Percentiles rank a stretch among this genome's conserved stretches.
Evolutionary conservation across 2,888 invertebrate species (phyloP).

Genomic region (Troides oblongomaculatus): DNA sequence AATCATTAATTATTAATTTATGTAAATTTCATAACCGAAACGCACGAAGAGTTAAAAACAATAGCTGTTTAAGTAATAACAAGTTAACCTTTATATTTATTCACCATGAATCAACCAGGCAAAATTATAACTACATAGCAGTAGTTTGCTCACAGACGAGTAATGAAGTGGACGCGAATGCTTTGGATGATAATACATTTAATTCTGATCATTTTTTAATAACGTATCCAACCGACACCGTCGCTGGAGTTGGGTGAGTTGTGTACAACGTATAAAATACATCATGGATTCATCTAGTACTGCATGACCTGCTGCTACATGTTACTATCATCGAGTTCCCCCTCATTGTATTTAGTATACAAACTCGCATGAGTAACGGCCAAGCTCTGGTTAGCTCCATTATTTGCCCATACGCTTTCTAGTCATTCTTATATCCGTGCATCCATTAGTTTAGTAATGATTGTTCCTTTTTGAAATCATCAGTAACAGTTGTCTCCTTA

Average conservation of each 20-base stretch:
- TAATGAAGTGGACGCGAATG: slow-evolving; percentile 34
- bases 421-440: slow-evolving; percentile 16
- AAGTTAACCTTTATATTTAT: slow-evolving; percentile 53
- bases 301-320: slow-evolving; percentile 20
- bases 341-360: slow-evolving; percentile 6
- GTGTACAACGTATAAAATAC: background rate
- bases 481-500: slow-evolving; percentile 4
- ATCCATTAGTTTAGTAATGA: slow-evolving; percentile 16
- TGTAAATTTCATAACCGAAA: slow-evolving; percentile 4
- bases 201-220: slow-evolving; percentile 21
- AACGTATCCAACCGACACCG: slow-evolving; percentile 7
- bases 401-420: slow-evolving; percentile 23
- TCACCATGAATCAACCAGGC: slow-evolving; percentile 47
- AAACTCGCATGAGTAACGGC: slow-evolving; percentile 17
- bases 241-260: slow-evolving; percentile 26
- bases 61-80: slow-evolving; percentile 47
- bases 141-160: slow-evolving; percentile 46
- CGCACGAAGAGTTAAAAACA: slow-evolving; percentile 34
- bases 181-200: slow-evolving; percentile 14
- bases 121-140: slow-evolving; percentile 41
- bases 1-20: no score
- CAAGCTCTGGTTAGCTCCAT: slow-evolving; percentile 2
- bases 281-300: slow-evolving; percentile 15
- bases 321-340: background rate
- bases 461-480: slow-evolving; percentile 2